Evolutionary conservation across 1,140 invertebrate genomes (phyloP).

Genomic region (Drosophila pruinosa): DNA sequence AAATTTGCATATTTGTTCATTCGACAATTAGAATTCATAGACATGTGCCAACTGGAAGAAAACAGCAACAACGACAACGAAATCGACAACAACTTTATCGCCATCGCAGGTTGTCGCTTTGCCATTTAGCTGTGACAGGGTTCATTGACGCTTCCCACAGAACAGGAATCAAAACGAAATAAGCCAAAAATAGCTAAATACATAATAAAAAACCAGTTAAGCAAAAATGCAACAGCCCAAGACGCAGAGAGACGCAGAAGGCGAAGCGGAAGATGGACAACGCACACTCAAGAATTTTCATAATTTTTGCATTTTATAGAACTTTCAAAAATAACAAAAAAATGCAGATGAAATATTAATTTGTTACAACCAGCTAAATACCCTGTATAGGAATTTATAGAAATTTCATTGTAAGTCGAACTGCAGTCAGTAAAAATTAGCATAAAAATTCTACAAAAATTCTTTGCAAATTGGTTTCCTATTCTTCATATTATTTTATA

Average conservation of each 20-base stretch:
- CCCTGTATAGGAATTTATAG: slow-evolving; percentile 2
- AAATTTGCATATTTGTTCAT: slow-evolving; percentile 67
- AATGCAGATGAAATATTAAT: not conserved
- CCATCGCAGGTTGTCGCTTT: not conserved
- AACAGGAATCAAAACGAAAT: slow-evolving; percentile 79
- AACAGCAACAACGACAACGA: slow-evolving; percentile 17
- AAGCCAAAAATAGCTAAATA: slow-evolving; percentile 76
- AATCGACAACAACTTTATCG: slow-evolving; percentile 27
- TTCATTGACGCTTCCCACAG: slow-evolving; percentile 70
- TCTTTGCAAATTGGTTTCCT: too few species aligned
- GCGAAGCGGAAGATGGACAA: not conserved
- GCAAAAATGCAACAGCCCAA: slow-evolving; percentile 46
- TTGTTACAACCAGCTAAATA: slow-evolving; percentile 1
- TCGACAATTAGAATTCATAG: slow-evolving; percentile 75
- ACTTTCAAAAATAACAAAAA: slow-evolving; percentile 30
- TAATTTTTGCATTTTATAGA: slow-evolving; percentile 78
- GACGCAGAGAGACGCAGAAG: slow-evolving; percentile 5
- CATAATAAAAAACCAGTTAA: slow-evolving; percentile 67
- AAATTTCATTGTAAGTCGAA: too few species aligned
- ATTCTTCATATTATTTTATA: too few species aligned
- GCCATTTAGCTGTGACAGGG: slow-evolving; percentile 23
- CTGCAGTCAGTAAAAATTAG: too few species aligned
- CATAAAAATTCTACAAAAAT: too few species aligned
- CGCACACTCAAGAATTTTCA: slow-evolving; percentile 56
- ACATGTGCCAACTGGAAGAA: slow-evolving; percentile 50